Evolutionary conservation across 2,797 vertebrate species (phyloP), one percentile per base, ranked within the genome.

Genomic region (Melanogrammus aeglefinus): DNA sequence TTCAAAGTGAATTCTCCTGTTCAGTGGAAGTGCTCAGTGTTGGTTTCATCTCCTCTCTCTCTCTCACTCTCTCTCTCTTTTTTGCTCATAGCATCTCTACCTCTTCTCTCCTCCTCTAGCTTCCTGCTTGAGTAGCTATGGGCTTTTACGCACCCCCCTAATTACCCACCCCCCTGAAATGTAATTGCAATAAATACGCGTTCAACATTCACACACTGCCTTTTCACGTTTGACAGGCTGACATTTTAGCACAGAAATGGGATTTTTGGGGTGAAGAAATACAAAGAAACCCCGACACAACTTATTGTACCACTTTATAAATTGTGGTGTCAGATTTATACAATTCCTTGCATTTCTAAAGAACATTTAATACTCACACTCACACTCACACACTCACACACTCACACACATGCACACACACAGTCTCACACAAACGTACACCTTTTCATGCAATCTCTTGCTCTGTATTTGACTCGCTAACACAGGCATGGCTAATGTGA

Each of bases 391-490:
- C 47, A 21, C 18, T 1, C 13, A 7, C 47, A 57, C 47, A 21
- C 47, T 2, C 16, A 21, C 47, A 51, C 47, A 51, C 47, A 51
- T 16, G 18, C 47, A 51, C 47, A 51, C 47, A 21, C 16, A 57
- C 16, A 47, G 44, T 47, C 2, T 47, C 47, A 57, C 47, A 57
- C 47, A 57, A 0, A 57, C 47, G 18, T 13, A 57, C 47, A 57
- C 47, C 21, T 18, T 6, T 16, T 18, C 18, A 57, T 16, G 47
- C 18, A 57, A 18, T 57, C 47, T 57, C 47, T 18, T 57, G 47
- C 16, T 18, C 47, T 21, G 14, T 21, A 16, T 91, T 89, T 89
- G 82, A 91, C 86, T 90, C 90, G 86, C 88, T 90, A 76, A 73
- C 9, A 51, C 12, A 21, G 33, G 16, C n/a, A 10, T 12, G 24